Evolutionary conservation across 2,888 invertebrate genomes (phyloP).

Genomic region (Galeruca laticollis): DNA sequence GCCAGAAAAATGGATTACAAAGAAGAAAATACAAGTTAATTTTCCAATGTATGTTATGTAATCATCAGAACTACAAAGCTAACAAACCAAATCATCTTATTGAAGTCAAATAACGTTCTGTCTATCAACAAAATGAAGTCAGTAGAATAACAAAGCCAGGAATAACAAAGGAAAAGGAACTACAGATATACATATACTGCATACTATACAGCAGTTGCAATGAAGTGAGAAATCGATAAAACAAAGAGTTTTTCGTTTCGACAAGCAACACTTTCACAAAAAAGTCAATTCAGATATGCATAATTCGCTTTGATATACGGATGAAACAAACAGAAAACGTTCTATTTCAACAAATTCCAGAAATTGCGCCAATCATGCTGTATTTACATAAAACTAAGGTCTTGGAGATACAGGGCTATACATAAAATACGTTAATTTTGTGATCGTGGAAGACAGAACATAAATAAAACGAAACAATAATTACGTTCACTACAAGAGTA

Average conservation of each 20-base stretch:
- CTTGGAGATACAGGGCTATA: neutral
- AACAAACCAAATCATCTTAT: neutral
- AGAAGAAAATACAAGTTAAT: too few relatives aligned
- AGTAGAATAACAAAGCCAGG: neutral
- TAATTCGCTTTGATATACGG: neutral
- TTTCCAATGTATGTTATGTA: neutral
- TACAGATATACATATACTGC: neutral
- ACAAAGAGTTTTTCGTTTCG: neutral
- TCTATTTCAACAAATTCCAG: neutral
- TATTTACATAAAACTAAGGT: neutral
- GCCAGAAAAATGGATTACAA: too few relatives aligned
- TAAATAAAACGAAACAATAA: too few relatives aligned
- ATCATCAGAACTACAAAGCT: neutral
- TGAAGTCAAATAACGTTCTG: neutral
- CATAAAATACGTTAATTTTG: too few relatives aligned
- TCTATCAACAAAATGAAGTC: neutral
- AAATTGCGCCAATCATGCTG: neutral
- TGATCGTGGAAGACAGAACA: too few relatives aligned
- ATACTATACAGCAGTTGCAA: neutral
- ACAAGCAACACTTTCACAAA: neutral
- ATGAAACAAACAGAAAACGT: neutral
- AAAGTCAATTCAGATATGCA: neutral
- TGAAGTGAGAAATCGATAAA: neutral
- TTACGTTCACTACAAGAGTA: too few relatives aligned
- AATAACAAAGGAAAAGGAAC: neutral